Base-by-base conservation (phyloP, 2,113 vertebrate genomes). In the Megaceryle maxima region DNA sequence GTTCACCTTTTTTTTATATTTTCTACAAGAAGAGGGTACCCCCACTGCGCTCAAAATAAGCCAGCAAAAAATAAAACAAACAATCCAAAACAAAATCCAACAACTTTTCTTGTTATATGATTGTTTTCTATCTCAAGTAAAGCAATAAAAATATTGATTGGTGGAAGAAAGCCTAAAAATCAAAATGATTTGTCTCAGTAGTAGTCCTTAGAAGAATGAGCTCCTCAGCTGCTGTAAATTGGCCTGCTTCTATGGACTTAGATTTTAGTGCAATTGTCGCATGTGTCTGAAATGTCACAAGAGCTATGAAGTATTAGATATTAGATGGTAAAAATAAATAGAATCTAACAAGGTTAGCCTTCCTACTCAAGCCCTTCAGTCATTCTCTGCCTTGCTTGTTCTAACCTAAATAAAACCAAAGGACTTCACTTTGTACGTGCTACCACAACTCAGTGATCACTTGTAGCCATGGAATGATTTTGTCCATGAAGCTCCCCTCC, bases 161-260 rank as follows among this genome's bases (percentile, higher is more conserved):
- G 50, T 92, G 63, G 87, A 92, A 67, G 81, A 94, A 95, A 95
- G 66, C 46, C 74, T 95, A 89, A 93, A 95, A 96, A 92, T 94
- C 86, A 88, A 78, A 96, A 95, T 96, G 44, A 96, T 96, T 94
- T 95, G 83, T 94, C 92, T 95, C 83, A 55, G 92, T 91, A 95
- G 95, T 41, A 74, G 88, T 87, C 73, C 37, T 59, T 82, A 79
- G 76, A 96, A 96, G 77, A 94, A 92, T 79, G 77, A 96, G 50
- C 37, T 66, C 50, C 59, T 96, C 81, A 91, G 91, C 29, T 83
- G 74, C 66, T 89, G 63, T 87, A 96, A 97, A 96, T 79, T 91
- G 88, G 55, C 78, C 63, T 66, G 18, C 41, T 94, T 93, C 80
- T 82, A 33, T 41, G 67, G 90, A 72, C 70, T 88, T 85, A 84